Base-by-base conservation (phyloP, 2,113 vertebrate species). In the Uria lomvia region DNA sequence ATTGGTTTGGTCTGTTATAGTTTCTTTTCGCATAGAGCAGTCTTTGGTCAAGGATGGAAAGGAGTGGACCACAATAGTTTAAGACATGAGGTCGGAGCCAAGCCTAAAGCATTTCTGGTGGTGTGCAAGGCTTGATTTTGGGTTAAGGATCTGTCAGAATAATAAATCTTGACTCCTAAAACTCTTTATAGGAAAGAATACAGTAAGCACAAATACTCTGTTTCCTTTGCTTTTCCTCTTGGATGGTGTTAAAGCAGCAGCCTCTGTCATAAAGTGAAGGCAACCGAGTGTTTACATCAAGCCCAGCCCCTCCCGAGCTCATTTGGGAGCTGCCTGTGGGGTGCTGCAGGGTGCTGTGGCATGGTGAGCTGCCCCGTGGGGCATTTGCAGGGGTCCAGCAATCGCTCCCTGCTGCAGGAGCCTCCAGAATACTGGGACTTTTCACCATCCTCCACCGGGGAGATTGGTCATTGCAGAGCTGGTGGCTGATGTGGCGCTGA, bases 201-300 rank as follows among this genome's bases (percentile, higher is more conserved):
- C n/a, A 43, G 60, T 32, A 47, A 17, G 11, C 20, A 53, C 50
- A 49, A 56, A 16, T 59, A 19, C 1, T 21, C 27, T 0, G 2
- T 90, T 94, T 85, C 26, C 43, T 87, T 50, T 0, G 3, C 75
- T 88, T 68, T 26, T 72, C 12, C 15, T 38, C 45, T 56, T 49
- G 65, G 65, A 8, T 70, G 73, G 19, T 16, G 6, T 77, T 76
- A 56, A 87, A 87, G 32, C 62, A 93, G 29, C 13, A 42, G 38
- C 30, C 15, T 42, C 0, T 0, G 29, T 74, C 3, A 2, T 0
- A 59, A 29, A 68, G 36, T 5, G 29, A 56, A 90, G 49, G 13
- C 43, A 79, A 15, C 30, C 5, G 34, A 70, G 18, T n/a, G 58
- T 42, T 43, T 90, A 30, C 5, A 3, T 72, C 27, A 68, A 52